Percentiles rank a stretch among this genome's conserved stretches.
Evolutionary conservation across 64 coral and sea anemone species (phyloP).

Genomic region (Montipora sp.): DNA sequence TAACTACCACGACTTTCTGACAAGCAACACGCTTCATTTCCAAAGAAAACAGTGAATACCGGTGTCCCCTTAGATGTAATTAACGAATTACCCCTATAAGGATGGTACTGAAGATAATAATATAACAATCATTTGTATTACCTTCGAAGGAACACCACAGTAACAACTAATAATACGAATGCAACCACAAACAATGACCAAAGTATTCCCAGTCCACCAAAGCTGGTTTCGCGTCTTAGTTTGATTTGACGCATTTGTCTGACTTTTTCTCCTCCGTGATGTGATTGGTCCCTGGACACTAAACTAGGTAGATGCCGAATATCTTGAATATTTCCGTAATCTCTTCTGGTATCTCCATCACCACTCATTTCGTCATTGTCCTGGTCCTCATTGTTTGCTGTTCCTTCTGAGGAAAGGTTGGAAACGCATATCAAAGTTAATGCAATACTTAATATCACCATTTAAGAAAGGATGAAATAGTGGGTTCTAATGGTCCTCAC

Average conservation of each 20-base stretch:
- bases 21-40: too few relatives aligned
- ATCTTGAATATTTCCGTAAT: not conserved
- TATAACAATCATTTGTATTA: not conserved
- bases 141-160: conserved; percentile 15
- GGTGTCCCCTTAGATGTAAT: too few relatives aligned
- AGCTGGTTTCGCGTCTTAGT: not conserved
- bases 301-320: not conserved
- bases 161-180: not conserved
- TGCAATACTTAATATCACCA: too few relatives aligned
- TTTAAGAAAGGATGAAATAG: too few relatives aligned
- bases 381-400: not conserved
- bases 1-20: too few relatives aligned
- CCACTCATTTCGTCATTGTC: not conserved
- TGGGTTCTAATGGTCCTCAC: too few relatives aligned
- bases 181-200: not conserved
- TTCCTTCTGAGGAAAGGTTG: not conserved
- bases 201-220: not conserved
- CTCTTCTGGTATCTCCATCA: not conserved
- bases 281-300: not conserved
- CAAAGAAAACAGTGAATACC: too few relatives aligned
- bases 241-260: not conserved
- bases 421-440: too few relatives aligned
- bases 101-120: too few relatives aligned
- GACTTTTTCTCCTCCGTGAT: not conserved
- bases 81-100: too few relatives aligned